A percentile compares a stretch with the other conserved stretches of the same genome.
These are phyloP conservation scores for Elanoides forficatus DNA, from an alignment of 2,113 vertebrate genomes.

Conservation along the genomic window DNA sequence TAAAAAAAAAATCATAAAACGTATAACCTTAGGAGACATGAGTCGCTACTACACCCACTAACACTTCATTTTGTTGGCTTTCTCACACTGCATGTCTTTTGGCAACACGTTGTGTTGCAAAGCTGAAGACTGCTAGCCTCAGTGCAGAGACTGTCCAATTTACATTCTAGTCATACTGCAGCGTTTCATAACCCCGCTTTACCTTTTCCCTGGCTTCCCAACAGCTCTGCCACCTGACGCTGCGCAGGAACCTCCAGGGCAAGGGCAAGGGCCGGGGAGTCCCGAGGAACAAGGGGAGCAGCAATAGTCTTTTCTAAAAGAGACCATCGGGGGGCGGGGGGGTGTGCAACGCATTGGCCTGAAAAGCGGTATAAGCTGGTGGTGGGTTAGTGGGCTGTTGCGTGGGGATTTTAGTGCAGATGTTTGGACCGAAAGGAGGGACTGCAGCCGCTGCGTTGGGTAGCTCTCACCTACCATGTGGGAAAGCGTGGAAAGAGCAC, in stretches of 20 bases:
- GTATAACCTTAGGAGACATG: background rate
- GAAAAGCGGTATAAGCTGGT: background rate
- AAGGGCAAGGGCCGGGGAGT: background rate
- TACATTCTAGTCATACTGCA: conserved; percentile 29
- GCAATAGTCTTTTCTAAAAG: background rate
- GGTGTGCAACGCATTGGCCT: rapidly evolving
- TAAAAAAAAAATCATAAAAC: background rate
- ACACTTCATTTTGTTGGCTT: background rate
- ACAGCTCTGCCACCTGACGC: background rate
- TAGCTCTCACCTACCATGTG: background rate
- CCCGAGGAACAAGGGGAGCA: background rate
- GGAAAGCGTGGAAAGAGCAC: background rate
- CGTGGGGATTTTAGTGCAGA: background rate
- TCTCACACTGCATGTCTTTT: background rate
- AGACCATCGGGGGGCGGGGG: background rate
- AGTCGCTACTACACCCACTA: background rate
- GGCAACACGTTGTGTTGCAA: background rate
- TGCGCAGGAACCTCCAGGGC: background rate
- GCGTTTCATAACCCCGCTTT: background rate
- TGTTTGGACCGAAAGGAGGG: background rate
- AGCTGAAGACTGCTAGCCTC: conserved; percentile 11
- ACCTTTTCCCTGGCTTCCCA: background rate
- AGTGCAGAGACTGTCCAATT: background rate
- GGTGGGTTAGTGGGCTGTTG: background rate
- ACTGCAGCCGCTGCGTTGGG: rapidly evolving